Conservation (phyloP, 1,140 invertebrate species). For the Drosophila truncata region DNA sequence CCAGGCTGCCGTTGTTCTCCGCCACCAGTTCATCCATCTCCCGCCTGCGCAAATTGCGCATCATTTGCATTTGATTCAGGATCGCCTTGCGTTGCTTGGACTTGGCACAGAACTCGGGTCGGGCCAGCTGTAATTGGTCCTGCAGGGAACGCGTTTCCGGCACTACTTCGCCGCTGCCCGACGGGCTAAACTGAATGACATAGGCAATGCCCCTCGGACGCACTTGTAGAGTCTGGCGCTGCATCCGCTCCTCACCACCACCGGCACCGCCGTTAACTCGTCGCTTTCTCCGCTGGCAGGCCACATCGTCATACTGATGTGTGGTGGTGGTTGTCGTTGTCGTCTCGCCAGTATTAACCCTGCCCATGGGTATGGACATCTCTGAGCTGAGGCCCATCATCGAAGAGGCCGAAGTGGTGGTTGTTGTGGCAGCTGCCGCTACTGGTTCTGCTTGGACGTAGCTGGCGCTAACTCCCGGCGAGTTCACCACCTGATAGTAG, state of each 20-base stretch:
- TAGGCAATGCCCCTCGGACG: slow-evolving; percentile 60
- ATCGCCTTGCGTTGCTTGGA: slow-evolving; percentile 79
- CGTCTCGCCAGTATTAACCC: slow-evolving; percentile 53
- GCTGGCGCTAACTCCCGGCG: slow-evolving; percentile 17
- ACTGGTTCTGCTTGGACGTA: slow-evolving; percentile 29
- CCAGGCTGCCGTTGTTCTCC: slow-evolving; percentile 43
- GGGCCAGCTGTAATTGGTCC: slow-evolving; percentile 70
- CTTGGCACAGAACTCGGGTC: slow-evolving; percentile 70
- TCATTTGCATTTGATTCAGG: slow-evolving; percentile 75
- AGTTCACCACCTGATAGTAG: slow-evolving; percentile 27
- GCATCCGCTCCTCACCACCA: background rate
- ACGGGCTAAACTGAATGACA: slow-evolving; percentile 52
- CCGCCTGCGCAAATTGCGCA: slow-evolving; percentile 61
- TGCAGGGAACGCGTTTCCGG: slow-evolving; percentile 49
- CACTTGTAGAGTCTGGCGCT: slow-evolving; percentile 43
- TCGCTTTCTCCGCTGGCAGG: slow-evolving; percentile 26
- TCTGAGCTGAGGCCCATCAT: slow-evolving; percentile 78
- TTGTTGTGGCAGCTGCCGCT: background rate
- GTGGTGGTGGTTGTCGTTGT: slow-evolving; percentile 66
- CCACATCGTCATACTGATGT: slow-evolving; percentile 82
- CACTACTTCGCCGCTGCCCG: slow-evolving; percentile 18
- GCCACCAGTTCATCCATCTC: slow-evolving; percentile 72
- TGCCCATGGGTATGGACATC: slow-evolving; percentile 77
- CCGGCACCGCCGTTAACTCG: background rate
- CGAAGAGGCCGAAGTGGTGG: slow-evolving; percentile 51